phyloP scores from a whole-genome alignment of 2,797 vertebrate species.

The Falco peregrinus region DNA sequence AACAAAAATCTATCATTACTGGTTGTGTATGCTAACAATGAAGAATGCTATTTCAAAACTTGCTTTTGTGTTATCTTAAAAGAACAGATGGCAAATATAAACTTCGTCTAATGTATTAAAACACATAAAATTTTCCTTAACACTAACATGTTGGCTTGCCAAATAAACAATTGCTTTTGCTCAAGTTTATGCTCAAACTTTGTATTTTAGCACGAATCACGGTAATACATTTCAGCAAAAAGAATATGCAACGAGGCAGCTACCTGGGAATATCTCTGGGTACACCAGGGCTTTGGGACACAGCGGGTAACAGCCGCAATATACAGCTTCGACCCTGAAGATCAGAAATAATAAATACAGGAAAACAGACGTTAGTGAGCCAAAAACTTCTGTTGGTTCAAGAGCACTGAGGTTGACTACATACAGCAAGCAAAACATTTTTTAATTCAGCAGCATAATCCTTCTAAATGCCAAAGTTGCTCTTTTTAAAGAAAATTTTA shows the following conservation, averaged over 20 bases:
- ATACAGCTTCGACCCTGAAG: slow-evolving; percentile 91
- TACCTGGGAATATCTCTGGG: slow-evolving; percentile 97
- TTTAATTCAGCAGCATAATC: slow-evolving; percentile 60
- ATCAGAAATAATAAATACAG: slow-evolving; percentile 49
- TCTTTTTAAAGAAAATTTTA: slow-evolving; percentile 80
- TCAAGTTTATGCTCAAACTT: slow-evolving; percentile 79
- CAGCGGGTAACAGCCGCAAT: slow-evolving; percentile 94
- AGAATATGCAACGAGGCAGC: neutral
- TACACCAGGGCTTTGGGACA: slow-evolving; percentile 94
- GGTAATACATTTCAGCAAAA: slow-evolving; percentile 16
- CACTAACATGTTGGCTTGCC: slow-evolving; percentile 84
- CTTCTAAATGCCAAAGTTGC: slow-evolving; percentile 75
- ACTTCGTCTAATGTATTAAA: slow-evolving; percentile 86
- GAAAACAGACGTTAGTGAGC: slow-evolving; percentile 19
- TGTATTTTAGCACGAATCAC: slow-evolving; percentile 57
- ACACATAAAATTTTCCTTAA: slow-evolving; percentile 84
- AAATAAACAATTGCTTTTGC: slow-evolving; percentile 85
- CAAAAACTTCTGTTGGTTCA: slow-evolving; percentile 42
- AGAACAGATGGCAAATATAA: slow-evolving; percentile 88
- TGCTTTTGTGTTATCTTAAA: slow-evolving; percentile 86
- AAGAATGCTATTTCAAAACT: slow-evolving; percentile 86
- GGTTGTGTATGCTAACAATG: slow-evolving; percentile 84
- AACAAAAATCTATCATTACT: slow-evolving; percentile 78
- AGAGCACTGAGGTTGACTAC: slow-evolving; percentile 51
- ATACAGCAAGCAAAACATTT: slow-evolving; percentile 17